phyloP scores from a whole-genome alignment of 2,797 vertebrate species.

The Sebastes steindachneri region DNA sequence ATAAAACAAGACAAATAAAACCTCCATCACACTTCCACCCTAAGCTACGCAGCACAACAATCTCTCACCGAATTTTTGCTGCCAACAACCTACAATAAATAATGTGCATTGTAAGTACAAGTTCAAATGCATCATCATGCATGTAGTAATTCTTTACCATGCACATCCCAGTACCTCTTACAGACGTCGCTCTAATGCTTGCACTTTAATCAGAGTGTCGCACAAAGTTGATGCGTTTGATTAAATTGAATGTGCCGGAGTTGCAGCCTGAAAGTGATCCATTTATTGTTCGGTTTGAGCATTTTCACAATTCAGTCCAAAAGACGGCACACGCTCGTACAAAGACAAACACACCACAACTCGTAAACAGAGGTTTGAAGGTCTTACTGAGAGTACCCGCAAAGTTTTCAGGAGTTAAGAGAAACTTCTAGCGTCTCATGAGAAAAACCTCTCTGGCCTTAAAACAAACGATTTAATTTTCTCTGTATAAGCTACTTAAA shows the following conservation, averaged over 20 bases:
- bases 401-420: not conserved
- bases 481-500: not conserved
- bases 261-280: conserved; percentile 16
- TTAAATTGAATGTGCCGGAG: conserved; percentile 34
- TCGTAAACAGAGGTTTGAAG: not conserved
- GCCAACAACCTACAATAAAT: not conserved
- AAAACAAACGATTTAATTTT: not conserved
- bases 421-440: not conserved
- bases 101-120: not conserved
- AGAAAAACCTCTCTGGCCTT: not conserved
- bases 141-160: conserved; percentile 1
- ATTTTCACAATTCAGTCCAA: not conserved
- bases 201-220: conserved; percentile 36
- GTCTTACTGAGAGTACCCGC: not conserved
- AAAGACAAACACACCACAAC: too few species aligned
- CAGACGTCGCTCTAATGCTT: not conserved
- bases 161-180: not conserved
- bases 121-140: not conserved
- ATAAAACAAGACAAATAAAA: not conserved
- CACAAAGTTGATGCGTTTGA: conserved; percentile 16
- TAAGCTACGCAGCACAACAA: not conserved
- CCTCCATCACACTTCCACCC: not conserved
- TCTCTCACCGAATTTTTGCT: not conserved
- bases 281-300: conserved; percentile 35
- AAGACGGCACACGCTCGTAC: not conserved